phyloP scores from a whole-genome alignment of 2,888 invertebrate species.

The Choreutis nemorana region DNA sequence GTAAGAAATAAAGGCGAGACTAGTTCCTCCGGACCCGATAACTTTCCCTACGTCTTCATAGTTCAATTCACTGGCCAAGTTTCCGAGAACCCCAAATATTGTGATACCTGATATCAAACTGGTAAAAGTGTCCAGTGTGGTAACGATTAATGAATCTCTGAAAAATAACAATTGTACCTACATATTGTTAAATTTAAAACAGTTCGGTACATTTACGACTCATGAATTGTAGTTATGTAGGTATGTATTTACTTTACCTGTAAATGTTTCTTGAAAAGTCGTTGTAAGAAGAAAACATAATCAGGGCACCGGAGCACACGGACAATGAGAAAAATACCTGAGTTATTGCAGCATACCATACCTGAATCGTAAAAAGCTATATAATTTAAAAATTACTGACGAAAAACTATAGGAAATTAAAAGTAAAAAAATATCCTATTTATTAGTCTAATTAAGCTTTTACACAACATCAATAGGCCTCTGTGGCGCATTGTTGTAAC shows the following conservation, averaged over 20 bases:
- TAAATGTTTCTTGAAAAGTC: too few relatives aligned
- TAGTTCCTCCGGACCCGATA: constrained; percentile 70
- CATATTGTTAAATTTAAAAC: too few relatives aligned
- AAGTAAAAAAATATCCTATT: too few relatives aligned
- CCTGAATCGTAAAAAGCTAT: too few relatives aligned
- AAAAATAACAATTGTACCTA: constrained; percentile 3
- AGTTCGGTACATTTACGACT: too few relatives aligned
- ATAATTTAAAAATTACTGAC: too few relatives aligned
- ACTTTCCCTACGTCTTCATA: constrained; percentile 63
- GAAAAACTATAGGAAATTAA: too few relatives aligned
- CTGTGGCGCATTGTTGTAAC: too few relatives aligned
- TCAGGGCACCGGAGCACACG: constrained; percentile 71
- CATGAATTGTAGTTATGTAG: too few relatives aligned
- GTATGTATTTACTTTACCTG: too few relatives aligned
- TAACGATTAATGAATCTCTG: constrained; percentile 74
- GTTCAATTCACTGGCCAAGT: constrained; percentile 67
- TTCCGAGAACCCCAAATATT: constrained; percentile 76
- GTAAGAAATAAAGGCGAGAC: constrained; percentile 77
- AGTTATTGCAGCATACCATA: constrained; percentile 72
- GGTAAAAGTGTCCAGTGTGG: constrained; percentile 74
- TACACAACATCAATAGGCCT: too few relatives aligned
- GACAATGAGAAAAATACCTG: constrained; percentile 75
- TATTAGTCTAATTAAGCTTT: too few relatives aligned
- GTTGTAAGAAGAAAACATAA: constrained; percentile 76
- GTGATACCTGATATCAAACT: constrained; percentile 75